A percentile compares a stretch with the other conserved stretches of the same genome.
These are phyloP conservation scores for Panthera leo DNA, from an alignment of 2,113 vertebrate genomes.

Conservation along the genomic window DNA sequence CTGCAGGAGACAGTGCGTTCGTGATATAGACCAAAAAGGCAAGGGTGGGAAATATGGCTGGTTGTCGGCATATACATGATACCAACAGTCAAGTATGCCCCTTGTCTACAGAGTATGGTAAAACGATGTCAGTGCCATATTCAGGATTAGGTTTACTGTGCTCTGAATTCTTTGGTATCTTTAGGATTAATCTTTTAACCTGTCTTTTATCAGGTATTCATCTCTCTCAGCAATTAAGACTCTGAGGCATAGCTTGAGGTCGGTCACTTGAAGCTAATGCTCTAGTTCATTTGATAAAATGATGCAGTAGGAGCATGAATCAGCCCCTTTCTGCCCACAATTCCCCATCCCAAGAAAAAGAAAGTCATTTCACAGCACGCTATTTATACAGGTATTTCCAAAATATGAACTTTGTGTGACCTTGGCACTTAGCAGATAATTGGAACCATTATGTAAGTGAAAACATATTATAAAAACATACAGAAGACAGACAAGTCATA, in stretches of 20 bases:
- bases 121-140: accelerated
- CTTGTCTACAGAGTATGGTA: neutral
- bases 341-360: accelerated
- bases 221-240: neutral
- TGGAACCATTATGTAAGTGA: slow-evolving; percentile 44
- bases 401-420: slow-evolving; percentile 45
- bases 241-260: neutral
- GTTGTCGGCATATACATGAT: accelerated
- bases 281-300: neutral
- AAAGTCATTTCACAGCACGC: neutral
- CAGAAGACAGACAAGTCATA: neutral
- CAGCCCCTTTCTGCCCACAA: accelerated
- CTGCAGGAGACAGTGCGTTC: accelerated
- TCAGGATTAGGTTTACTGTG: neutral
- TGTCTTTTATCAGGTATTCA: slow-evolving; percentile 1
- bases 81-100: accelerated
- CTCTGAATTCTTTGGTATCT: neutral
- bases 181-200: neutral
- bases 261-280: neutral
- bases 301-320: accelerated
- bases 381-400: slow-evolving; percentile 20
- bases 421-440: slow-evolving; percentile 42
- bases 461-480: slow-evolving; percentile 12
- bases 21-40: neutral
- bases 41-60: accelerated